Percentiles rank a stretch among this genome's conserved stretches.
Evolutionary conservation across 2,888 invertebrate species (phyloP).

Genomic region (Pseudanteris insignis): DNA sequence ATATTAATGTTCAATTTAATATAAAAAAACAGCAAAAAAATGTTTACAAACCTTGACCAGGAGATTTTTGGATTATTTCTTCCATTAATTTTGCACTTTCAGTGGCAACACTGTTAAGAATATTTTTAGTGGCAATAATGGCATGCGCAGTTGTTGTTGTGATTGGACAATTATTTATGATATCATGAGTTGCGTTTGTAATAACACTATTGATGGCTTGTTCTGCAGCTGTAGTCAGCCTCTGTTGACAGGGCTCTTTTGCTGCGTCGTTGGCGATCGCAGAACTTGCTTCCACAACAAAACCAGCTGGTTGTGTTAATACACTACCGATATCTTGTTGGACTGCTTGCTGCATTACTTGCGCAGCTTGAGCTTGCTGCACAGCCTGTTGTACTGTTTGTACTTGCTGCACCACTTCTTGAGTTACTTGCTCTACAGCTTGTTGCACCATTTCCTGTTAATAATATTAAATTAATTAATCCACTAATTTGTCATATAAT

Average conservation of each 20-base stretch:
- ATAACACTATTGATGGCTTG: conserved; percentile 64
- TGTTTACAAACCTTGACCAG: conserved; percentile 35
- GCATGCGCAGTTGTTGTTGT: conserved; percentile 65
- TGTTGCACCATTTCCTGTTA: conserved; percentile 50
- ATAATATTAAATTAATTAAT: neutral
- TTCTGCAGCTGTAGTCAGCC: conserved; percentile 62
- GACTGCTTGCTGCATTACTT: conserved; percentile 64
- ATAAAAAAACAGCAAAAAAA: neutral
- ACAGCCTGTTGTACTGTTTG: conserved; percentile 64
- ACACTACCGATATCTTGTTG: conserved; percentile 65
- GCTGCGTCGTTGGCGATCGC: conserved; percentile 61
- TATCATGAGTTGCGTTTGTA: conserved; percentile 63
- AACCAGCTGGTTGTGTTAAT: conserved; percentile 61
- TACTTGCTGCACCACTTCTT: conserved; percentile 62
- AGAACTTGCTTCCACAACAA: conserved; percentile 63
- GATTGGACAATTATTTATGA: conserved; percentile 62
- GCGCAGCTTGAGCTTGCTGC: conserved; percentile 64
- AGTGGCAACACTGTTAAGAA: conserved; percentile 62
- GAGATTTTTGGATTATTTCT: conserved; percentile 59
- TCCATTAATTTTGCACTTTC: conserved; percentile 65
- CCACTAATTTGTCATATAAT: too few species aligned
- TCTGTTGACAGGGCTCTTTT: conserved; percentile 61
- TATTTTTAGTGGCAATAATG: conserved; percentile 65
- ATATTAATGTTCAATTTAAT: too few species aligned
- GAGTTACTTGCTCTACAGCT: conserved; percentile 62